phyloP scores from a whole-genome alignment of 1,140 invertebrate species.

The Goniozus legneri region DNA sequence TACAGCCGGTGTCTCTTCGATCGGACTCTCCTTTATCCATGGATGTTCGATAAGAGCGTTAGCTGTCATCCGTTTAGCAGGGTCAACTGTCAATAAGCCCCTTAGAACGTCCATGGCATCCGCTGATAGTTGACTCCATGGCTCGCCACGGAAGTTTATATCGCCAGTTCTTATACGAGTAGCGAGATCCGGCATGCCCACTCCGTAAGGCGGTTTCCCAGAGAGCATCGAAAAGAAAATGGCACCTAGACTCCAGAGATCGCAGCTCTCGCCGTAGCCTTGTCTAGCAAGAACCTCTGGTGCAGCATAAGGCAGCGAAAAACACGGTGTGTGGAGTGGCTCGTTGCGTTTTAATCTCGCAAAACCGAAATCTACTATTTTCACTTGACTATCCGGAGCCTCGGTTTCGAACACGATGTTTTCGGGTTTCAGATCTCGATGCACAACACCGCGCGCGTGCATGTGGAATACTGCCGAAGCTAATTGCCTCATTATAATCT shows the following conservation, averaged over 20 bases:
- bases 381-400: slow-evolving; percentile 66
- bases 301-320: slow-evolving; percentile 86
- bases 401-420: slow-evolving; percentile 72
- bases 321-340: slow-evolving; percentile 77
- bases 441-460: slow-evolving; percentile 77
- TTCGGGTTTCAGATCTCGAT: slow-evolving; percentile 89
- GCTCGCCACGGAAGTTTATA: slow-evolving; percentile 68
- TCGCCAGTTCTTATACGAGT: slow-evolving; percentile 74
- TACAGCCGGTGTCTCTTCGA: neutral
- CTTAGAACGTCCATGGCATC: slow-evolving; percentile 74
- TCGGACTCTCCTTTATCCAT: slow-evolving; percentile 61
- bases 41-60: slow-evolving; percentile 60
- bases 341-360: slow-evolving; percentile 67
- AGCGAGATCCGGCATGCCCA: slow-evolving; percentile 70
- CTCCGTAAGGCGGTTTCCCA: slow-evolving; percentile 78
- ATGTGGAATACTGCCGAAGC: slow-evolving; percentile 79
- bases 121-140: slow-evolving; percentile 71
- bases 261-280: slow-evolving; percentile 84
- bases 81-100: slow-evolving; percentile 78
- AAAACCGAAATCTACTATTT: slow-evolving; percentile 90
- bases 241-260: slow-evolving; percentile 89
- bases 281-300: slow-evolving; percentile 76
- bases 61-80: slow-evolving; percentile 68
- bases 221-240: slow-evolving; percentile 88
- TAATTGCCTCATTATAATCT: slow-evolving; percentile 70